These are phyloP conservation scores for Oryzias javanicus DNA, from an alignment of 2,113 vertebrate genomes.

Conservation along the genomic window DNA sequence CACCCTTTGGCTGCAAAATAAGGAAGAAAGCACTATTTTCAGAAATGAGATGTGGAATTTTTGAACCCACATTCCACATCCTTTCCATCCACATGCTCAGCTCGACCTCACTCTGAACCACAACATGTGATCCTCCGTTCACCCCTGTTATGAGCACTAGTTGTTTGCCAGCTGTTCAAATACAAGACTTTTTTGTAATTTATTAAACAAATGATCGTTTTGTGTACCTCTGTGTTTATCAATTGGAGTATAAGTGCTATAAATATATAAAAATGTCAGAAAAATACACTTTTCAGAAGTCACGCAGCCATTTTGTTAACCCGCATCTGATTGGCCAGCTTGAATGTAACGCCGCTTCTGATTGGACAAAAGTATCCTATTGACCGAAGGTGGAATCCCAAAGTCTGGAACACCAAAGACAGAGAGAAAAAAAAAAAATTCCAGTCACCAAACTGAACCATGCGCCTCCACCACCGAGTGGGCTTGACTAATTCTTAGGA, in stretches of 20 bases:
- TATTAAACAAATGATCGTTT: neutral
- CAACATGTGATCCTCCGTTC: constrained; percentile 66
- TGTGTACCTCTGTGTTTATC: neutral
- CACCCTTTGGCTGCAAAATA: neutral
- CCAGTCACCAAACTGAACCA: constrained; percentile 59
- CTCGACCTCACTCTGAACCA: constrained; percentile 71
- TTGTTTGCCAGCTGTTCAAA: neutral
- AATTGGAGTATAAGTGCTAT: neutral
- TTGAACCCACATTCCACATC: constrained; percentile 55
- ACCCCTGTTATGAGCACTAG: constrained; percentile 20
- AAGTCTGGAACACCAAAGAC: constrained; percentile 56
- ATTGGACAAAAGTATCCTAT: constrained; percentile 67
- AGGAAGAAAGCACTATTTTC: neutral
- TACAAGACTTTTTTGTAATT: neutral
- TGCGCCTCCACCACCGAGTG: constrained; percentile 56
- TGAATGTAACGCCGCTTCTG: constrained; percentile 51
- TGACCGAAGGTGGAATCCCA: constrained; percentile 70
- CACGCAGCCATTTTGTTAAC: constrained; percentile 31
- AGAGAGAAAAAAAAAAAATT: constrained; percentile 35
- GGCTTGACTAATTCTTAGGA: constrained; percentile 49
- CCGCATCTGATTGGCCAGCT: constrained; percentile 39
- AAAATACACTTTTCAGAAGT: constrained; percentile 29
- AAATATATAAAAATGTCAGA: neutral
- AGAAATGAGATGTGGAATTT: constrained; percentile 16
- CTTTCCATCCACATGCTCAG: constrained; percentile 49